Evolutionary conservation across 2,888 invertebrate genomes (phyloP), one percentile per base, ranked within the genome.

Genomic region (Mystacides longicornis): DNA sequence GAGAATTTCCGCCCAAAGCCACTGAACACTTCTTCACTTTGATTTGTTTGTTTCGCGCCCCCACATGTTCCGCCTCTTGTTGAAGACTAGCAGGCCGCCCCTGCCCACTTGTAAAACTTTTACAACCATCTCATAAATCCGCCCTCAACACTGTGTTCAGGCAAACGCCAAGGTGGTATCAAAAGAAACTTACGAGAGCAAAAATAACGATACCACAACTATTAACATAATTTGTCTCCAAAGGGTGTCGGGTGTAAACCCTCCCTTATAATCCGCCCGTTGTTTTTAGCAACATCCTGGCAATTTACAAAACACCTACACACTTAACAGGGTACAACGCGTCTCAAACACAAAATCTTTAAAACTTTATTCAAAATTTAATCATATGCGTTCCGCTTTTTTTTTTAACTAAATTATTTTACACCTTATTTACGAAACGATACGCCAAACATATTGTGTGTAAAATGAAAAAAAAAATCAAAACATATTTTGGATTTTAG

Each of bases 1-100:
- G 2, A 57, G 57, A 56, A 57, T 55, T 57, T 56, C 56, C 52
- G 49, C 57, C 59, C 54, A 45, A 51, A 54, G 55, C 56, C 57
- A 60, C 60, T 60, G 57, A 58, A 57, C 61, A 61, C 61, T 61
- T 61, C 59, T 59, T 59, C 61, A 61, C 61, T 59, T 61, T 61
- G 61, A 61, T 61, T 61, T 61, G 61, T 61, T 61, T 61, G 57
- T 43, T 45, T 45, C 49, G 33, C 23, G 33, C 46, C 49, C 53
- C 23, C 49, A 43, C 52, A 51, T 55, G 48, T 4, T 37, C 37
- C 37, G 37, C 37, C 37, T 37, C 37, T 37, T 14, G 37, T 37
- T 37, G 14, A n/a, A 37, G 37, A 56, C 60, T 55, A 60, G 56
- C 57, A 58, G 57, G 57, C 57, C 57, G 56, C 60, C 58, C 58